Percentiles rank a stretch among this genome's conserved stretches.
Evolutionary conservation across 2,888 invertebrate species (phyloP).

Genomic region (Strigamia maritima): DNA sequence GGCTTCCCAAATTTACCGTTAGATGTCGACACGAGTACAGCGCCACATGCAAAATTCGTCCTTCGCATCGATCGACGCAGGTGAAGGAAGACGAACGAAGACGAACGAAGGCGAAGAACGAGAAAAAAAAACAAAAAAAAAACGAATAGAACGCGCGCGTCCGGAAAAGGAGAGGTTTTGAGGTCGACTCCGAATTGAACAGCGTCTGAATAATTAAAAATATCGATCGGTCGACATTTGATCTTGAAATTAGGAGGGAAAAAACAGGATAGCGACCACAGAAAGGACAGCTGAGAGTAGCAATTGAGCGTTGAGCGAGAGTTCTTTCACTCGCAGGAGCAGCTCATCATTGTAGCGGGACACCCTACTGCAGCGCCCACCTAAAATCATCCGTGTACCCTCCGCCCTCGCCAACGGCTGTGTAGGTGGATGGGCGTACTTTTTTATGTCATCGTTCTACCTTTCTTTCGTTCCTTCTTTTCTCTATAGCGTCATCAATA

Average conservation of each 20-base stretch:
- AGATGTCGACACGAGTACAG: not conserved
- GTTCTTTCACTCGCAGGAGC: no score
- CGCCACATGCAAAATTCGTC: not conserved
- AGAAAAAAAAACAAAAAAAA: slow-evolving; percentile 38
- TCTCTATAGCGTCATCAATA: slow-evolving; percentile 36
- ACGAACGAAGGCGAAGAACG: not conserved
- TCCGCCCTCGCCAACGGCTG: slow-evolving; percentile 15
- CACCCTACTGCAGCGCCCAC: not conserved
- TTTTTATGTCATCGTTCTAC: slow-evolving; percentile 15
- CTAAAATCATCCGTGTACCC: not conserved
- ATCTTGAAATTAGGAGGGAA: not conserved
- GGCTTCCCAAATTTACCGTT: not conserved
- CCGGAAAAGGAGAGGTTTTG: slow-evolving; percentile 1
- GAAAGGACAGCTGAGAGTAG: not conserved
- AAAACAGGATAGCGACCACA: not conserved
- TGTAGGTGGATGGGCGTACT: slow-evolving; percentile 1
- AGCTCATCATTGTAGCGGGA: not conserved
- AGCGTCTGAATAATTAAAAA: slow-evolving; percentile 39
- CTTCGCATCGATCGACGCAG: slow-evolving; percentile 15
- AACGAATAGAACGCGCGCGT: slow-evolving; percentile 38
- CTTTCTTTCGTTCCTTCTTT: slow-evolving; percentile 15
- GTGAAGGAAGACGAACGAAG: not conserved
- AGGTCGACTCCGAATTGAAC: slow-evolving; percentile 18
- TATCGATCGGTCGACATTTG: slow-evolving; percentile 28
- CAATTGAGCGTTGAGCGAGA: not conserved